Evolutionary conservation across 2,113 vertebrate species (phyloP).

Genomic region (Mohoua ochrocephala): DNA sequence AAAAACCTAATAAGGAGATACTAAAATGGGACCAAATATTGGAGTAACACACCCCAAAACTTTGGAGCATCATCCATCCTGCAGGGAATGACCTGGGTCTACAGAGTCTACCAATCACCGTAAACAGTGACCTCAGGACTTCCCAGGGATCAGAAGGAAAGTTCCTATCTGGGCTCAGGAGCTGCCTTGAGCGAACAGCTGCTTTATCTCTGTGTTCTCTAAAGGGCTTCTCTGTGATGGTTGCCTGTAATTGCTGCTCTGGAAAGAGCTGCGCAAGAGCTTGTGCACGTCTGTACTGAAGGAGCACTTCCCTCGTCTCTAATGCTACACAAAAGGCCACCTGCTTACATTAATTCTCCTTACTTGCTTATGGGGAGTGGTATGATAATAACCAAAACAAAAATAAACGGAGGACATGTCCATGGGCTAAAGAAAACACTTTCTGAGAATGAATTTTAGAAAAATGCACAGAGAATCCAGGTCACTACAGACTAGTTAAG

Average conservation of each 20-base stretch:
- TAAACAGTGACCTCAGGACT: neutral
- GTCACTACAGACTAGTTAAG: neutral
- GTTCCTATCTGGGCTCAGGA: neutral
- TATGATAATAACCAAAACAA: neutral
- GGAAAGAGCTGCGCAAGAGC: neutral
- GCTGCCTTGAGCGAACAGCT: neutral
- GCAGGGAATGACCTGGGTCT: neutral
- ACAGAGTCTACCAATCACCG: neutral
- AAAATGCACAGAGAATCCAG: neutral
- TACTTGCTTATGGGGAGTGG: neutral
- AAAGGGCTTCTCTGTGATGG: neutral
- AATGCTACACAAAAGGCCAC: fast-evolving
- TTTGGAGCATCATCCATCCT: neutral
- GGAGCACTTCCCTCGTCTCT: neutral
- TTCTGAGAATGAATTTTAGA: neutral
- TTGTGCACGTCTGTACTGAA: fast-evolving
- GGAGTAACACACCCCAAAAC: neutral
- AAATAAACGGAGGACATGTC: neutral
- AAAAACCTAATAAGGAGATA: neutral
- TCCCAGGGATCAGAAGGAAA: neutral
- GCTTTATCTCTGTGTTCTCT: neutral
- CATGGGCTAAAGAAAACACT: neutral
- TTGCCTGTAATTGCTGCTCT: neutral
- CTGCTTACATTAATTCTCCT: neutral
- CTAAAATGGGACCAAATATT: neutral